Base-by-base conservation (phyloP, 1,140 invertebrate genomes). In the Euwallacea similis region DNA sequence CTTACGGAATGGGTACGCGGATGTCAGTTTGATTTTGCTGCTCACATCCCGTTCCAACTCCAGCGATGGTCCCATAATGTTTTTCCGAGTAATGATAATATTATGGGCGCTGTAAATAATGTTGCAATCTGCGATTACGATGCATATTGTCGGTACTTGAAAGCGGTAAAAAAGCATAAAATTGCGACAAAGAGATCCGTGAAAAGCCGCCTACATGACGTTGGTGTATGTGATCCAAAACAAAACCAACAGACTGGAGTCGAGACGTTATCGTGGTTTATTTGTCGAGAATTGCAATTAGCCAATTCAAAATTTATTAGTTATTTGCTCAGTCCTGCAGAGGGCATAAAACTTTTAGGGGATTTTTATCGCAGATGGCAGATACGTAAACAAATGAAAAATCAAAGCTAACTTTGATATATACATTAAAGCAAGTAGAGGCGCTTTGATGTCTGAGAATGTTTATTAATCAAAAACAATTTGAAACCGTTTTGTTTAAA, bases 381-480 rank as follows among this genome's bases (percentile, higher is more conserved):
- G 53, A 64, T 55, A 70, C 42, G 68, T 70, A 70, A 70, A 70
- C 61, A 70, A 63, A 64, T 61, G 68, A 56, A 70, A 70, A 70
- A 70, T 70, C 68, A 70, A 70, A 70, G 68, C 61, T 70, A 56
- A 58, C 61, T 70, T 63, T 64, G 58, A 68, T 68, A 67, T 56
- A 61, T 62, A 62, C 50, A 61, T 69, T 64, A 70, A 70, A 58
- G 68, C 61, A 50, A 70, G 60, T 63, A 64, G 15, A 33, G 42
- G n/a, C 9, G 60, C 68, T 70, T 70, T 70, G 68, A 70, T 70
- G 68, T 70, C 55, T 64, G 60, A 70, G 68, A 70, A 56, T 70
- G 67, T 69, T 69, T 69, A 69, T 69, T 62, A 69, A 41, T 69
- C 46, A 41, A 63, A 69, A 69, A 69, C 50, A 69, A 69, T 69